A percentile compares a stretch with the other conserved stretches of the same genome.
Conservation (phyloP, 2,113 vertebrate species). For the Myrmophylax atrothorax region DNA sequence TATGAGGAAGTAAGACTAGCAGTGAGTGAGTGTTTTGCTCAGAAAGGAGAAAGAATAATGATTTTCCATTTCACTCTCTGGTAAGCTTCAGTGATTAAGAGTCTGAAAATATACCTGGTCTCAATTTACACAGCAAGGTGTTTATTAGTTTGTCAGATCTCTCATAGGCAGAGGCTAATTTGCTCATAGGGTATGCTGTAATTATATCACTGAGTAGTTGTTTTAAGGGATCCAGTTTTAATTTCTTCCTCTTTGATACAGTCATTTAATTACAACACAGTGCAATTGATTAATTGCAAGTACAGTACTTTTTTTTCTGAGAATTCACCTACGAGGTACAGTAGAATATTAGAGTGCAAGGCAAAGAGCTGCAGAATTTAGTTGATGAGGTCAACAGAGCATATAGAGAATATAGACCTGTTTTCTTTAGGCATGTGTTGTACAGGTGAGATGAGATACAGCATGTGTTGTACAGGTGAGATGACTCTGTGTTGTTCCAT, state of each 20-base stretch:
- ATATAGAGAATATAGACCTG: not conserved
- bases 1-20: not conserved
- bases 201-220: constrained; percentile 42
- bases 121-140: constrained; percentile 64
- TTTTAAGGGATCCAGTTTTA: constrained; percentile 39
- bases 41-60: not conserved
- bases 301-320: constrained; percentile 19
- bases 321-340: not conserved
- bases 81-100: constrained; percentile 50
- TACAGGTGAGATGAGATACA: not conserved
- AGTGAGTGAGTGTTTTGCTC: not conserved
- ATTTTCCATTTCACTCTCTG: constrained; percentile 18
- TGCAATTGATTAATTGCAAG: constrained; percentile 34
- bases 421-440: not conserved
- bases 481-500: not conserved
- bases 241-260: constrained; percentile 54
- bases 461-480: not conserved
- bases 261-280: constrained; percentile 52
- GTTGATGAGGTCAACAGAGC: not conserved
- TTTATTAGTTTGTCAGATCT: constrained; percentile 67
- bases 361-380: not conserved
- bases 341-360: not conserved
- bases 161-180: constrained; percentile 55
- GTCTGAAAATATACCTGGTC: constrained; percentile 48
- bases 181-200: constrained; percentile 42